Conservation (phyloP, 1,140 invertebrate species). For the Conus ventricosus region DNA sequence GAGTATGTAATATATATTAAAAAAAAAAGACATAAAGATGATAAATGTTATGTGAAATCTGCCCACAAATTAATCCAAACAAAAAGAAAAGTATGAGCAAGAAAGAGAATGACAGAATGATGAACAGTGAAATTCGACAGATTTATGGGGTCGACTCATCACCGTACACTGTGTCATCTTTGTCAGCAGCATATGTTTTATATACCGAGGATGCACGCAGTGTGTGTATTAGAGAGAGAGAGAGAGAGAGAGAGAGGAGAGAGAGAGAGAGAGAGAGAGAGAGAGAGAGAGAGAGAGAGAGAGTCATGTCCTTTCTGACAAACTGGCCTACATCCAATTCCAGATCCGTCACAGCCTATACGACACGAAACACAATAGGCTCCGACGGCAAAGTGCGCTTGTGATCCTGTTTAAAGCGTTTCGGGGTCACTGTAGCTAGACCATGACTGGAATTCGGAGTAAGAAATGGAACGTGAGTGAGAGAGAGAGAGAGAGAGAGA, state of each 20-base stretch:
- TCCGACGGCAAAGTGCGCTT: neutral
- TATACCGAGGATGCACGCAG: neutral
- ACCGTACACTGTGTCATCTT: neutral
- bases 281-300: slow-evolving; percentile 10
- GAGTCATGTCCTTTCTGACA: neutral
- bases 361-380: neutral
- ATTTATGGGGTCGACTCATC: neutral
- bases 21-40: too few relatives aligned
- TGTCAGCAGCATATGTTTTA: neutral
- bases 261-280: slow-evolving; percentile 5
- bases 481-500: too few relatives aligned
- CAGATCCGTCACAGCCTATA: neutral
- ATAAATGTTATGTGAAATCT: too few relatives aligned
- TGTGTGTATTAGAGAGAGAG: neutral
- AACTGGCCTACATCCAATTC: neutral
- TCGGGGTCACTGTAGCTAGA: neutral
- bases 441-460: neutral
- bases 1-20: too few relatives aligned
- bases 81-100: too few relatives aligned
- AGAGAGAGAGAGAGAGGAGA: too few relatives aligned
- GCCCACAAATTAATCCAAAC: too few relatives aligned
- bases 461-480: neutral
- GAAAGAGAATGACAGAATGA: neutral
- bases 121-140: neutral
- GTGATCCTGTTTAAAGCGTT: neutral